Percentiles rank a stretch among this genome's conserved stretches.
Evolutionary conservation across 2,888 invertebrate species (phyloP).

Genomic region (Acronicta alni): DNA sequence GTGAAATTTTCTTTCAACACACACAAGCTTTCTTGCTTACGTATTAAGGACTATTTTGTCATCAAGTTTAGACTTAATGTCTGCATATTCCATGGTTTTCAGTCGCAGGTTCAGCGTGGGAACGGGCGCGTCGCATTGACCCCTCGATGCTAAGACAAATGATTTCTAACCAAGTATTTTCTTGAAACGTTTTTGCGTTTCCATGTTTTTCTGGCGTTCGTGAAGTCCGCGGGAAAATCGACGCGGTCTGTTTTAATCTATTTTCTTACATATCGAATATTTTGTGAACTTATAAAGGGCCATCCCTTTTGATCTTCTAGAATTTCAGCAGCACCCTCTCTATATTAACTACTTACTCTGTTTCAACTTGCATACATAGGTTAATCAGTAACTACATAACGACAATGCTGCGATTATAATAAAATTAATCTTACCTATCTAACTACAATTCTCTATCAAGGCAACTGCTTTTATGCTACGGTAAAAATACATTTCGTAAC

Average conservation of each 20-base stretch:
- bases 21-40: slow-evolving; percentile 3
- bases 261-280: slow-evolving; percentile 6
- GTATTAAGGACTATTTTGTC: slow-evolving; percentile 56
- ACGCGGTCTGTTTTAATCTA: slow-evolving; percentile 17
- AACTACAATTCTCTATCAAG: too few relatives aligned
- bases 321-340: too few relatives aligned
- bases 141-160: slow-evolving; percentile 86
- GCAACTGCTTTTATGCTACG: too few relatives aligned
- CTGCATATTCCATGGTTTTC: slow-evolving; percentile 52
- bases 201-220: slow-evolving; percentile 41
- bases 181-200: slow-evolving; percentile 73
- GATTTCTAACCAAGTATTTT: slow-evolving; percentile 80
- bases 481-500: not conserved
- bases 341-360: too few relatives aligned
- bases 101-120: slow-evolving; percentile 80
- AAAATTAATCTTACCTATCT: too few relatives aligned
- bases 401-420: too few relatives aligned
- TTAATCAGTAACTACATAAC: too few relatives aligned
- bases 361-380: too few relatives aligned
- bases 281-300: too few relatives aligned
- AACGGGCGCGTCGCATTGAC: slow-evolving; percentile 83
- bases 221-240: slow-evolving; percentile 34
- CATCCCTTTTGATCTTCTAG: too few relatives aligned
- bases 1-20: slow-evolving; percentile 1
- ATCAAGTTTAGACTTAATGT: slow-evolving; percentile 9